Percentiles rank a stretch among this genome's conserved stretches.
These are phyloP conservation scores for Prenolepis imparis DNA, from an alignment of 2,888 invertebrate species.

Conservation along the genomic window DNA sequence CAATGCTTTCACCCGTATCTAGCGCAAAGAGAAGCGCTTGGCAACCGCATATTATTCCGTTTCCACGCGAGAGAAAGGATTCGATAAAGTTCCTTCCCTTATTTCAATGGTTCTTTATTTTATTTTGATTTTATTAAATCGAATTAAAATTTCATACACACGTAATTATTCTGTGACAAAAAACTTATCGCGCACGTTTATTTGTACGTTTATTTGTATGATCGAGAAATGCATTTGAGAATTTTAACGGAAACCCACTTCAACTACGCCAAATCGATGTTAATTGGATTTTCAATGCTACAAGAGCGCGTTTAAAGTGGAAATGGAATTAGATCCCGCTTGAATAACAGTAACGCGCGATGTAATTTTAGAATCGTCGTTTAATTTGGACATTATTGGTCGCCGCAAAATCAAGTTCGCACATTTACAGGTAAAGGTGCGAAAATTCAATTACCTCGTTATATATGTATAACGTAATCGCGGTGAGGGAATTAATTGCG, in stretches of 20 bases:
- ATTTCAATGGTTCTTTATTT: not conserved
- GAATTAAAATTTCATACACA: not conserved
- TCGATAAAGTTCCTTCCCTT: not conserved
- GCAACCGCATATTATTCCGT: constrained; percentile 39
- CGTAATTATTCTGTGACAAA: not conserved
- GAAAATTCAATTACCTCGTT: constrained; percentile 1
- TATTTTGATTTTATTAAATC: not conserved
- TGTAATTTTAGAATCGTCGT: constrained; percentile 41
- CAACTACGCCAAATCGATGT: constrained; percentile 17
- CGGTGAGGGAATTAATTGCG: not conserved
- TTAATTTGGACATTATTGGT: constrained; percentile 51
- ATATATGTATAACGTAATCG: constrained; percentile 3
- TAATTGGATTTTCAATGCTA: constrained; percentile 58
- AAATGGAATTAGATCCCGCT: constrained; percentile 55
- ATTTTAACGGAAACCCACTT: not conserved
- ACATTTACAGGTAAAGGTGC: not conserved
- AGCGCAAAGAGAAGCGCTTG: constrained; percentile 50
- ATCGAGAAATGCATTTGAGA: not conserved
- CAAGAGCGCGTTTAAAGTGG: constrained; percentile 45
- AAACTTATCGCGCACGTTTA: not conserved
- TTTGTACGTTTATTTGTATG: not conserved
- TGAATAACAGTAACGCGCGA: not conserved
- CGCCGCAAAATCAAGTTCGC: constrained; percentile 15
- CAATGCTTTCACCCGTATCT: constrained; percentile 64
- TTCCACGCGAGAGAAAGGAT: not conserved